Conservation (phyloP, 2,113 vertebrate genomes). For the Ceratotherium simum region DNA sequence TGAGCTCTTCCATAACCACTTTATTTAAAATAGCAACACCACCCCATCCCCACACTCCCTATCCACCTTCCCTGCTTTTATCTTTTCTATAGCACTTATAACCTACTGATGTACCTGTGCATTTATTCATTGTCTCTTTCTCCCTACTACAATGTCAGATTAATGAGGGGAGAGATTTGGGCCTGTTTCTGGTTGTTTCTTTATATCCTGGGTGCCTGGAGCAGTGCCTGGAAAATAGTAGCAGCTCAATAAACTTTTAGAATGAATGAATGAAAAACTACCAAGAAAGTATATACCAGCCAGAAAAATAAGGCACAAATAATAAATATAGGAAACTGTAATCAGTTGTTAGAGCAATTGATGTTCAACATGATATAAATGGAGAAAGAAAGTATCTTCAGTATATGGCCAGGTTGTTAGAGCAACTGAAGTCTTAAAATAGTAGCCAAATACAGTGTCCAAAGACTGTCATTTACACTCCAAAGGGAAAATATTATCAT, state of each 20-base stretch:
- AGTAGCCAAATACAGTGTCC: slow-evolving; percentile 10
- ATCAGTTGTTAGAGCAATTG: slow-evolving; percentile 59
- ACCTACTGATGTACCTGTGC: neutral
- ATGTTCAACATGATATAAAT: slow-evolving; percentile 35
- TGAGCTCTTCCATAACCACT: neutral
- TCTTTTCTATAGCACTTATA: neutral
- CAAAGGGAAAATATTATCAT: neutral
- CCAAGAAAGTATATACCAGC: neutral
- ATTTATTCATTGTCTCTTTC: neutral
- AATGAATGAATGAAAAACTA: slow-evolving; percentile 28
- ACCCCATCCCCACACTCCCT: neutral
- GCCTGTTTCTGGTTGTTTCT: neutral
- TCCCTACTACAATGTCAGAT: neutral
- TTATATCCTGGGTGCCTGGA: neutral
- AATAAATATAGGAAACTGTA: slow-evolving; percentile 62
- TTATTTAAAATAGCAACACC: neutral
- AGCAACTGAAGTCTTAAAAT: slow-evolving; percentile 39
- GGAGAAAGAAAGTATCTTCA: neutral
- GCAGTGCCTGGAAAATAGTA: neutral
- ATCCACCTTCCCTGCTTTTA: neutral
- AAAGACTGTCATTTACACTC: slow-evolving; percentile 38
- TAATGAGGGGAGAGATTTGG: neutral
- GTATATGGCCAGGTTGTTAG: neutral
- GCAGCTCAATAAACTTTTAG: slow-evolving; percentile 53
- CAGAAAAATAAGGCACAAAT: slow-evolving; percentile 35